phyloP scores from a whole-genome alignment of 2,888 invertebrate species.

The Chaitophorus viminalis region DNA sequence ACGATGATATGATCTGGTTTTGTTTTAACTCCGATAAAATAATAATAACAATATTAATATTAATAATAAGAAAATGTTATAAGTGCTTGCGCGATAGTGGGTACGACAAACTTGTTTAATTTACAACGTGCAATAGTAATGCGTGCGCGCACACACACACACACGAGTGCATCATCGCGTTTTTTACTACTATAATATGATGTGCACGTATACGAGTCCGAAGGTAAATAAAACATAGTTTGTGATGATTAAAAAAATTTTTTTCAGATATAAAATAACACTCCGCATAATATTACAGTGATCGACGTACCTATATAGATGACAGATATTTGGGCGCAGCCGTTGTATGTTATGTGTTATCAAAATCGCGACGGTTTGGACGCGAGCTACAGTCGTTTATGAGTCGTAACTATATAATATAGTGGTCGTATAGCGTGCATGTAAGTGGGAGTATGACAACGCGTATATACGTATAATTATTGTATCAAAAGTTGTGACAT shows the following conservation, averaged over 20 bases:
- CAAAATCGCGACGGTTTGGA: neutral
- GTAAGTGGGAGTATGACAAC: no score
- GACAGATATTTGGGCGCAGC: constrained; percentile 15
- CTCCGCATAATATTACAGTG: no score
- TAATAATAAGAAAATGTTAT: neutral
- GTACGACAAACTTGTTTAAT: constrained; percentile 44
- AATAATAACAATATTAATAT: neutral
- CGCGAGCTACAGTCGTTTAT: neutral
- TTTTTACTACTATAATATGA: no score
- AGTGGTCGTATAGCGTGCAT: no score
- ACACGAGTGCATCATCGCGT: no score
- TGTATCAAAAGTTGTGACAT: no score
- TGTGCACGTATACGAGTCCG: neutral
- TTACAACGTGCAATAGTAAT: no score
- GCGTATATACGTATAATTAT: no score
- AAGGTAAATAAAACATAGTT: neutral
- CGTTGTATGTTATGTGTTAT: neutral
- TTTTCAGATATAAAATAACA: neutral
- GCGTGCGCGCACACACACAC: no score
- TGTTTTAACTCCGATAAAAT: constrained; percentile 17
- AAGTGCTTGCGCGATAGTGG: neutral
- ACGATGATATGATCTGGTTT: constrained; percentile 46
- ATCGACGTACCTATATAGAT: neutral
- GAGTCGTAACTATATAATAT: no score
- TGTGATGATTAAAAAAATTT: neutral